These are phyloP conservation scores for Elymnias hypermnestra DNA, from an alignment of 1,140 invertebrate genomes.

Conservation along the genomic window DNA sequence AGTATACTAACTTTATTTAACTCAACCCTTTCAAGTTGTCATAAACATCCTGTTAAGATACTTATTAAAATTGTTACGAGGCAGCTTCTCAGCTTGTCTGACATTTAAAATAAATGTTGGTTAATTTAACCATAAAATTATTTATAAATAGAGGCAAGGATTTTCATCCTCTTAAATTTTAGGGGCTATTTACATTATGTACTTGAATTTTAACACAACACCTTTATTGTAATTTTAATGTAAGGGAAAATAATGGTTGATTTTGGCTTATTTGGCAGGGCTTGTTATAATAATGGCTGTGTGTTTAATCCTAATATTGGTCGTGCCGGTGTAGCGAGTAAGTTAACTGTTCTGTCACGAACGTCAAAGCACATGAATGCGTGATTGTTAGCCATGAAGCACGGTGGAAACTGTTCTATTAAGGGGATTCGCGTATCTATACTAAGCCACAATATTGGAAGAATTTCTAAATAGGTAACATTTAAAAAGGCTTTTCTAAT, in stretches of 20 bases:
- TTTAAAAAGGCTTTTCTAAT: too few relatives aligned
- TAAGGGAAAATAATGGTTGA: too few relatives aligned
- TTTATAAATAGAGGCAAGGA: neutral
- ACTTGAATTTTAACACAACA: too few relatives aligned
- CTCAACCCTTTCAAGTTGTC: constrained; percentile 31
- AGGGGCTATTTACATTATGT: too few relatives aligned
- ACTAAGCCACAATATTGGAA: too few relatives aligned
- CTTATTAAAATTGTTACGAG: constrained; percentile 9
- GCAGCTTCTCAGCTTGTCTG: neutral
- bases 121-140: neutral
- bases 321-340: neutral
- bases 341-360: neutral
- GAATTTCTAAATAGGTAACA: too few relatives aligned
- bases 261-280: too few relatives aligned
- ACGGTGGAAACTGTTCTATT: neutral
- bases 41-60: constrained; percentile 9
- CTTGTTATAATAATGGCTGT: neutral
- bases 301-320: neutral
- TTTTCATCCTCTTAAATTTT: neutral
- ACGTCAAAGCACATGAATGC: neutral
- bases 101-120: constrained; percentile 6
- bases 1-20: constrained; percentile 26
- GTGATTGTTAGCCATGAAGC: neutral
- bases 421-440: too few relatives aligned
- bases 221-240: too few relatives aligned